phyloP scores from a whole-genome alignment of 2,113 vertebrate genomes.

The Mormoops blainvillei region DNA sequence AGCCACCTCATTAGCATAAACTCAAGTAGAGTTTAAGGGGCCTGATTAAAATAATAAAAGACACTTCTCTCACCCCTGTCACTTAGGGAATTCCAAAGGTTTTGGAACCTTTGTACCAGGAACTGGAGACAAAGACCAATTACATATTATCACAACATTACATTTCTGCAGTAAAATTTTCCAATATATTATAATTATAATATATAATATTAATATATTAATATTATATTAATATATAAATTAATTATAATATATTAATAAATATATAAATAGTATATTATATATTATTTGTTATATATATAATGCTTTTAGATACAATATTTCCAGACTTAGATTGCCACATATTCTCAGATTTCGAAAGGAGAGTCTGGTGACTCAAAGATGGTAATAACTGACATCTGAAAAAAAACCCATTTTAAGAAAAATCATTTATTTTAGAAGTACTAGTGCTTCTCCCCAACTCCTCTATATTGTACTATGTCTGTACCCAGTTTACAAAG shows the following conservation, averaged over 20 bases:
- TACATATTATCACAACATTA: background rate
- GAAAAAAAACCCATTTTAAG: background rate
- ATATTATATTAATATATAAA: too few relatives aligned
- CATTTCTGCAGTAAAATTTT: background rate
- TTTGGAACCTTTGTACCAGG: background rate
- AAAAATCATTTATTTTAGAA: conserved; percentile 24
- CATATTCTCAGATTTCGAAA: conserved; percentile 15
- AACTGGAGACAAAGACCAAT: background rate
- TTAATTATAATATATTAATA: too few relatives aligned
- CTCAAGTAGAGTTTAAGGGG: background rate
- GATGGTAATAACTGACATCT: background rate
- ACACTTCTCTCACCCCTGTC: background rate
- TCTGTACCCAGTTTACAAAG: background rate
- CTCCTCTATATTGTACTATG: background rate
- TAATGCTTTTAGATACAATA: too few relatives aligned
- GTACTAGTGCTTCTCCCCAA: background rate
- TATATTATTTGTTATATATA: too few relatives aligned
- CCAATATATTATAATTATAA: too few relatives aligned
- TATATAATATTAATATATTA: too few relatives aligned
- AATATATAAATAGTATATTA: too few relatives aligned
- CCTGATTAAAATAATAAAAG: background rate
- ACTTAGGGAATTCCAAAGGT: background rate
- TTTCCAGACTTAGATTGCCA: background rate
- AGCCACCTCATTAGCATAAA: background rate
- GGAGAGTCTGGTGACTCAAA: background rate